Conservation (phyloP, 1,140 invertebrate species). For the Drosophila guanche region DNA sequence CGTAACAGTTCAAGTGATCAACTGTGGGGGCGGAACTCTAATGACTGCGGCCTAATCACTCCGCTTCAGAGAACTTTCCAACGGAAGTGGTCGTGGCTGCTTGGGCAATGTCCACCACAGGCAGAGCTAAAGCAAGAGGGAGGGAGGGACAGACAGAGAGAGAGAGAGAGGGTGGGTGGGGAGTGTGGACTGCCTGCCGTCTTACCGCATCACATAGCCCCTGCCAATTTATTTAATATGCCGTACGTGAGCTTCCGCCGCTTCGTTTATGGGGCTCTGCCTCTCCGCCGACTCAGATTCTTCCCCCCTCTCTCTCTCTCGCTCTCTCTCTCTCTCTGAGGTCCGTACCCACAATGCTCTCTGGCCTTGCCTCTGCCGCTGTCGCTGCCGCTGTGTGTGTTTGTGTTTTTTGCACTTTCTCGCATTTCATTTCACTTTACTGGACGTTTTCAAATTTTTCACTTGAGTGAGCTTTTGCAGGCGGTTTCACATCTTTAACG, state of each 20-base stretch:
- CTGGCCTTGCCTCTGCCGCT: not conserved
- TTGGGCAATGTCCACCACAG: too few species aligned
- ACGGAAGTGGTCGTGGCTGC: too few species aligned
- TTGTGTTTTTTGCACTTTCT: constrained; percentile 27
- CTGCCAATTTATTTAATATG: constrained; percentile 82
- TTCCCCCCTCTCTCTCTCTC: constrained; percentile 2
- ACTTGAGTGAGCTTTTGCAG: constrained; percentile 66
- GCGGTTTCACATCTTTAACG: constrained; percentile 66
- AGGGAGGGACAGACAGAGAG: too few species aligned
- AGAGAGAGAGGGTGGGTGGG: too few species aligned
- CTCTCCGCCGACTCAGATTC: constrained; percentile 26
- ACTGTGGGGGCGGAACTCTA: constrained; percentile 24
- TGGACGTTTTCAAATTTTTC: constrained; percentile 80
- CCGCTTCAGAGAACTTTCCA: constrained; percentile 23
- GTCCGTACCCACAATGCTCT: not conserved
- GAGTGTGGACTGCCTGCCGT: too few species aligned
- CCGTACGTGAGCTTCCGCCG: constrained; percentile 71
- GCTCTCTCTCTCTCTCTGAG: constrained; percentile 1
- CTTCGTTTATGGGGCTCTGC: constrained; percentile 27
- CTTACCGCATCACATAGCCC: constrained; percentile 65
- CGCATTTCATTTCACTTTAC: constrained; percentile 70
- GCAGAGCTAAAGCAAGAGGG: too few species aligned
- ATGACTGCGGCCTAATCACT: constrained; percentile 44
- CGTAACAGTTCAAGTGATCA: constrained; percentile 31
- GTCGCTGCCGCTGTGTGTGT: not conserved